Percentiles rank a stretch among this genome's conserved stretches.
Evolutionary conservation across 2,888 invertebrate genomes (phyloP).

Genomic region (Ramazzottius varieornatus): DNA sequence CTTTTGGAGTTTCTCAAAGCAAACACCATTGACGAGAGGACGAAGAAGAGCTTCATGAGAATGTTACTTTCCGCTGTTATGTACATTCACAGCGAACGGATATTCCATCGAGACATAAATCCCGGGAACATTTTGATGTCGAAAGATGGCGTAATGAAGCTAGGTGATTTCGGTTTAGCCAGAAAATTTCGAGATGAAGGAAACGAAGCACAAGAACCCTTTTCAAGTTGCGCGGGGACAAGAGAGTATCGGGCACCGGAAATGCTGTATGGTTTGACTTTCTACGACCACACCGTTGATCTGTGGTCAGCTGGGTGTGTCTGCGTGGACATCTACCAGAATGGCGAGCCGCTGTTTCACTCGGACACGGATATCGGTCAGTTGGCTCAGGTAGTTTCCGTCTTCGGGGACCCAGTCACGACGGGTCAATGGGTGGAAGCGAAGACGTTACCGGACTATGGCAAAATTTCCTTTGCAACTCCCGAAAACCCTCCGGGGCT

Average conservation of each 20-base stretch:
- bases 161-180: neutral
- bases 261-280: neutral
- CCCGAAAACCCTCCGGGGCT: neutral
- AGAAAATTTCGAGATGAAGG: too few species aligned
- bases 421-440: neutral
- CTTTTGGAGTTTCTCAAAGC: neutral
- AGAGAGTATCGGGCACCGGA: neutral
- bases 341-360: neutral
- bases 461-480: neutral
- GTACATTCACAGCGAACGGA: neutral
- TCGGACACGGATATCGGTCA: neutral
- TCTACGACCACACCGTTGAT: neutral
- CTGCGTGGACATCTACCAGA: neutral
- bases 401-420: neutral
- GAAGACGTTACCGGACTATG: neutral
- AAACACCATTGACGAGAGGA: neutral
- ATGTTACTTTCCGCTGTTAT: neutral
- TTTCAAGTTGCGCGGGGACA: neutral
- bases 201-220: neutral
- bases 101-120: neutral
- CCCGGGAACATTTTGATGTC: neutral
- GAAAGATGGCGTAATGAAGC: neutral
- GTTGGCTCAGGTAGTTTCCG: neutral
- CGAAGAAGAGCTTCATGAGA: neutral
- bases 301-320: neutral